Base-by-base conservation (phyloP, 2,888 invertebrate genomes). In the Apomyelois bistriatella region DNA sequence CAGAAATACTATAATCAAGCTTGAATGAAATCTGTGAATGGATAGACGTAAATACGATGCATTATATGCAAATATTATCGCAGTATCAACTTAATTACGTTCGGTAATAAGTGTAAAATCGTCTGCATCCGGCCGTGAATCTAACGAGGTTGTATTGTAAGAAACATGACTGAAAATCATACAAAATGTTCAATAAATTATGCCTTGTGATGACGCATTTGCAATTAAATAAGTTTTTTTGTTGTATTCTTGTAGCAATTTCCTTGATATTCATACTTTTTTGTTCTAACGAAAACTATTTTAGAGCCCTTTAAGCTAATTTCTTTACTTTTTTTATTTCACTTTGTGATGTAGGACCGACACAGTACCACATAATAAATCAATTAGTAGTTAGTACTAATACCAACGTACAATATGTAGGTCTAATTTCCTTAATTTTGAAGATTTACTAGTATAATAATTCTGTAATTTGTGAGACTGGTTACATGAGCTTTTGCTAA, bases 41-140 rank as follows among this genome's bases (percentile, higher is more conserved):
- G 53, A 49, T 50, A 53, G 57, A 60, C 66, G 64, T 61, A 63
- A 65, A 61, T 60, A 58, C 59, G 46, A 13, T 52, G 61, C 65
- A 86, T 86, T 87, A 79, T 84, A 86, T 87, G 86, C 79, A 76
- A 86, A 87, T 87, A 13, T 52, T 79, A 85, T 84, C 83, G 72
- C 62, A 77, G 72, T 68, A 83, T 85, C 82, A 65, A 65, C 76
- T 83, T 85, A 83, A 85, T 85, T 83, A 68, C 65, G 46, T 57
- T 57, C 57, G 53, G 68, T 79, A 82, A 83, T 80, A 76, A 70
- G 75, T 70, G 64, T 72, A 69, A 80, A 86, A 86, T 85, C 66
- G 78, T 55, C 72, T 62, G 72, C 71, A 79, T 86, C 86, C 87
- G 82, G 15, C 16, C 46, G 46, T 46, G 46, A 13, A 12, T 46